A percentile compares a stretch with the other conserved stretches of the same genome.
Evolutionary conservation across 2,888 invertebrate species (phyloP).

Genomic region (Xylophagus ater): DNA sequence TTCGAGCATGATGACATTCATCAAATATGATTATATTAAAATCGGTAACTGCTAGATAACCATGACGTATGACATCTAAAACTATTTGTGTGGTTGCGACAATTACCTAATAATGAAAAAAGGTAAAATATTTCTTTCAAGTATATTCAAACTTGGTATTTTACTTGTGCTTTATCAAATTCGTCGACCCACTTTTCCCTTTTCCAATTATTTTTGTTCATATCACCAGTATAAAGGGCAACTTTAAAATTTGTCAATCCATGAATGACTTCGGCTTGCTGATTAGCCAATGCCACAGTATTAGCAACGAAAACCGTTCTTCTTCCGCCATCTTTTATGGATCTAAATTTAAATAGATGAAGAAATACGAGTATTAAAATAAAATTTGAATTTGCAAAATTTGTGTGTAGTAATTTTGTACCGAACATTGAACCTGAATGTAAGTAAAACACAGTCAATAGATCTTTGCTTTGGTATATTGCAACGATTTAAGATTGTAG

Average conservation of each 20-base stretch:
- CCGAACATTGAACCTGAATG: no score
- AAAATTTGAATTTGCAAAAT: no score
- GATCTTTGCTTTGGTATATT: no score
- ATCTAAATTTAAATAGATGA: constrained; percentile 29
- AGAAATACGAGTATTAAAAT: background rate
- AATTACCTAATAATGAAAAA: constrained; percentile 25
- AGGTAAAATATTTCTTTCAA: background rate
- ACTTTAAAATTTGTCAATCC: constrained; percentile 49
- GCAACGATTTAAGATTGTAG: no score
- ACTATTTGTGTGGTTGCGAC: constrained; percentile 74
- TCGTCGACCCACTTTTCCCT: constrained; percentile 52
- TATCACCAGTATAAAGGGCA: constrained; percentile 60
- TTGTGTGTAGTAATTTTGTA: no score
- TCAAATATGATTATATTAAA: constrained; percentile 83
- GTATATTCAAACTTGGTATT: background rate
- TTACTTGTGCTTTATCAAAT: constrained; percentile 51
- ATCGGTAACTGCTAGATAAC: constrained; percentile 45
- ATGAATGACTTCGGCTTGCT: constrained; percentile 59
- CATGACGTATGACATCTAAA: constrained; percentile 54
- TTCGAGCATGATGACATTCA: constrained; percentile 86
- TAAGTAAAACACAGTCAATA: no score
- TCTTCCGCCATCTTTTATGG: constrained; percentile 54
- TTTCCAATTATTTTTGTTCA: constrained; percentile 63
- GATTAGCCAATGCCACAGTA: constrained; percentile 66
- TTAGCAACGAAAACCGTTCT: constrained; percentile 69